Evolutionary conservation across 1,140 invertebrate genomes (phyloP).

Genomic region (Contarinia nasturtii): DNA sequence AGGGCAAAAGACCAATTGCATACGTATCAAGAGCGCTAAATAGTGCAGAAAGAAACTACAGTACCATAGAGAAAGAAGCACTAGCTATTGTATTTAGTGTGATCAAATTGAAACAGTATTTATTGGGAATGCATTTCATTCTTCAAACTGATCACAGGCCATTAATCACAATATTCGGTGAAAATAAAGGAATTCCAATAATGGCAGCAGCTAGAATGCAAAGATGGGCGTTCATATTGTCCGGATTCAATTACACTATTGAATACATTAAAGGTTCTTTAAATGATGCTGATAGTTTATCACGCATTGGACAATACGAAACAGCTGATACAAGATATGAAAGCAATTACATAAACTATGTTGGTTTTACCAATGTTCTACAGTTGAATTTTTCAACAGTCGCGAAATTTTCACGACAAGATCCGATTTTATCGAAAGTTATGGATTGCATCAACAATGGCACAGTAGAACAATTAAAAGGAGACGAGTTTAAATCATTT

Average conservation of each 20-base stretch:
- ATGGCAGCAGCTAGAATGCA: slow-evolving; percentile 18
- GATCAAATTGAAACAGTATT: slow-evolving; percentile 30
- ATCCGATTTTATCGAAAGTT: slow-evolving; percentile 6
- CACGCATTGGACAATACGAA: slow-evolving; percentile 3
- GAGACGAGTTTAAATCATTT: slow-evolving; percentile 5
- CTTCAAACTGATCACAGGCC: slow-evolving; percentile 30
- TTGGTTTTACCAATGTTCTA: too few relatives aligned
- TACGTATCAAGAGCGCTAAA: slow-evolving; percentile 25
- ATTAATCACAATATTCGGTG: slow-evolving; percentile 23
- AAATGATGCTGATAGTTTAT: slow-evolving; percentile 5
- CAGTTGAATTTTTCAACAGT: too few relatives aligned
- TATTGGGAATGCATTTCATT: slow-evolving; percentile 28
- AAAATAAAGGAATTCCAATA: slow-evolving; percentile 14
- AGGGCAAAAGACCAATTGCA: slow-evolving; percentile 19
- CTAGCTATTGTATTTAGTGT: slow-evolving; percentile 29
- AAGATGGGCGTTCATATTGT: slow-evolving; percentile 17
- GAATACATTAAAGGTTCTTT: slow-evolving; percentile 9
- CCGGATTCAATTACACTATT: slow-evolving; percentile 18
- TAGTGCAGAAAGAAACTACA: slow-evolving; percentile 26
- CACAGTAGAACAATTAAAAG: not conserved
- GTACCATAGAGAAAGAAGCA: slow-evolving; percentile 32
- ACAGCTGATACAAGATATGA: too few relatives aligned
- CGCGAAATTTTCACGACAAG: slow-evolving; percentile 5
- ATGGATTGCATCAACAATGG: slow-evolving; percentile 4
- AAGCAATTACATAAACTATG: too few relatives aligned